phyloP scores from a whole-genome alignment of 1,140 invertebrate genomes.

The Tribolium castaneum region DNA sequence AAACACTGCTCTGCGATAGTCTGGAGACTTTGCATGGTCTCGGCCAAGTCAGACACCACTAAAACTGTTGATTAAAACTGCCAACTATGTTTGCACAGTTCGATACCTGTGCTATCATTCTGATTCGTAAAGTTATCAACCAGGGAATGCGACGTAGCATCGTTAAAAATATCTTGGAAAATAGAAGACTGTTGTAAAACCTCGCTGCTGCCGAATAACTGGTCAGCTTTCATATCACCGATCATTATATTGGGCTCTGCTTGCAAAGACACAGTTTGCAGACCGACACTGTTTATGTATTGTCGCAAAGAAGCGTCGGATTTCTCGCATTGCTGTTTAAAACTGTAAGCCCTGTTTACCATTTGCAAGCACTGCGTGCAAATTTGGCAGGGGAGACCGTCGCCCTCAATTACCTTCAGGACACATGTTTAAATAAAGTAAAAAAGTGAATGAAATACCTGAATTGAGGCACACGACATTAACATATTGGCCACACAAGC shows the following conservation, averaged over 20 bases:
- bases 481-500: constrained; percentile 62
- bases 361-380: constrained; percentile 61
- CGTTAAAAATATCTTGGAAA: constrained; percentile 62
- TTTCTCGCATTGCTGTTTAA: constrained; percentile 63
- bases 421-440: neutral
- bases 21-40: constrained; percentile 63
- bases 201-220: constrained; percentile 55
- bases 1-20: constrained; percentile 63
- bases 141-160: constrained; percentile 57
- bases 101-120: constrained; percentile 54
- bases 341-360: constrained; percentile 60
- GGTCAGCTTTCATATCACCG: constrained; percentile 54
- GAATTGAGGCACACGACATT: constrained; percentile 61
- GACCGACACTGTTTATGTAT: constrained; percentile 54
- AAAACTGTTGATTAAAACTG: neutral
- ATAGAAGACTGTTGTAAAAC: constrained; percentile 59
- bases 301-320: constrained; percentile 59
- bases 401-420: constrained; percentile 60
- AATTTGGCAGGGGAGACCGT: constrained; percentile 61
- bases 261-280: constrained; percentile 43
- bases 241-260: constrained; percentile 47
- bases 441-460: constrained; percentile 48
- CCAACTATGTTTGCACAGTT: neutral
- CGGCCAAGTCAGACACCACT: constrained; percentile 60
- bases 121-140: constrained; percentile 60